These are phyloP conservation scores for Uria aalge DNA, from an alignment of 2,113 vertebrate species.

Conservation along the genomic window DNA sequence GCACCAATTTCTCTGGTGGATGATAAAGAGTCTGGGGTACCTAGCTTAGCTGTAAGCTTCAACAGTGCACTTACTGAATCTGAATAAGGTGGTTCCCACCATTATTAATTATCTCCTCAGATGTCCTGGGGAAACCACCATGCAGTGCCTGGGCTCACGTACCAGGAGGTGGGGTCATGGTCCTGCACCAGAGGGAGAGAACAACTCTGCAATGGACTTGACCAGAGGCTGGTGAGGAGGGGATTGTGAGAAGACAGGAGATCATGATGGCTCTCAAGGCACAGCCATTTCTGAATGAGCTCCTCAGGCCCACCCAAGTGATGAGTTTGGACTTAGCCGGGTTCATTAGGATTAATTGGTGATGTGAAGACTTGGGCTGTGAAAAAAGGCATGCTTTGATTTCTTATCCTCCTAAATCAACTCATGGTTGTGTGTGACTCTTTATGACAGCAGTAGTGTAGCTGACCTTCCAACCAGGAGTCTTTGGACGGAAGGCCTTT, in stretches of 20 bases:
- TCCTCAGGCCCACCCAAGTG: neutral
- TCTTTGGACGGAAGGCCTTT: neutral
- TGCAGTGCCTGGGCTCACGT: neutral
- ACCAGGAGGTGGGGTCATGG: neutral
- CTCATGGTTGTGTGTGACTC: rapidly evolving
- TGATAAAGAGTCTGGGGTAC: neutral
- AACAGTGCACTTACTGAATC: neutral
- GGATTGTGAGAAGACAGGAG: neutral
- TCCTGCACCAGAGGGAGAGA: neutral
- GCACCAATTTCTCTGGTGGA: neutral
- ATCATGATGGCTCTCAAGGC: neutral
- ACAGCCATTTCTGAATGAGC: neutral
- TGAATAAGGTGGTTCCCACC: neutral
- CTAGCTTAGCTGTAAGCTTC: neutral
- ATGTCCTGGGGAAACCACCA: neutral
- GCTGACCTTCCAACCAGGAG: neutral
- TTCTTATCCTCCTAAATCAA: neutral
- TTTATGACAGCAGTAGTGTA: neutral
- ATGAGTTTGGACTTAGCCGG: neutral
- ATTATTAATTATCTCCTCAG: neutral
- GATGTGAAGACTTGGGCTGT: neutral
- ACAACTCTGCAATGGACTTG: neutral
- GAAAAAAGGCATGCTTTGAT: neutral
- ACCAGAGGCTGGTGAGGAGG: neutral
- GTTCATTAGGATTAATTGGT: neutral